Evolutionary conservation across 2,888 invertebrate species (phyloP).

Genomic region (Isotomurus palustris): DNA sequence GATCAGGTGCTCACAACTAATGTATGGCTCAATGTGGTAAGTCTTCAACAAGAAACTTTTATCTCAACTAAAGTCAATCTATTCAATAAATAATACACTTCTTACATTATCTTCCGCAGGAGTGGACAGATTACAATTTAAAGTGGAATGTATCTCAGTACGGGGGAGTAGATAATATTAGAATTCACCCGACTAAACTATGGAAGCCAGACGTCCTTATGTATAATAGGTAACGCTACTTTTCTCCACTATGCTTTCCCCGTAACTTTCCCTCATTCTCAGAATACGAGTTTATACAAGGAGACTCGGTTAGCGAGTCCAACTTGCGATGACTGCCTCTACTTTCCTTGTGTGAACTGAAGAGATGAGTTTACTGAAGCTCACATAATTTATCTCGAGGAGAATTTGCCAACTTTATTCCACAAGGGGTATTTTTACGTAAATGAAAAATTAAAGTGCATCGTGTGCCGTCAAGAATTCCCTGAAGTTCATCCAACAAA

Average conservation of each 20-base stretch:
- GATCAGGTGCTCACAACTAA: constrained; percentile 97
- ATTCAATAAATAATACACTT: constrained; percentile 1
- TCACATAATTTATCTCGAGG: constrained; percentile 18
- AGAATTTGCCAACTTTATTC: constrained; percentile 14
- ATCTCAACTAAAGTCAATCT: not conserved
- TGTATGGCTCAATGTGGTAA: constrained; percentile 97
- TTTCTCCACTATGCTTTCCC: not conserved
- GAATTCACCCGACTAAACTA: constrained; percentile 89
- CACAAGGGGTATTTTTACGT: constrained; percentile 18
- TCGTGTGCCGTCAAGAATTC: not conserved
- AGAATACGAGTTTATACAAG: no score
- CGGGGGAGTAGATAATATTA: constrained; percentile 86
- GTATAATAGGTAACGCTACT: constrained; percentile 99
- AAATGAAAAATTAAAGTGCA: constrained; percentile 19
- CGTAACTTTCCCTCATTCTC: no score
- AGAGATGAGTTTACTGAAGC: constrained; percentile 16
- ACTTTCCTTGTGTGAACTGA: no score
- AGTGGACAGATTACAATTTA: constrained; percentile 97
- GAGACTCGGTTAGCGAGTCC: no score
- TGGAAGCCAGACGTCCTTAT: constrained; percentile 99
- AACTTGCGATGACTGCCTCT: no score
- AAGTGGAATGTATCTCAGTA: constrained; percentile 94
- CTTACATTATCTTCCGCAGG: constrained; percentile 57
- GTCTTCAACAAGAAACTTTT: constrained; percentile 49
- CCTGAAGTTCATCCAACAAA: not conserved